A percentile compares a stretch with the other conserved stretches of the same genome.
phyloP scores from a whole-genome alignment of 1,140 invertebrate genomes.

The Philaenus spumarius region DNA sequence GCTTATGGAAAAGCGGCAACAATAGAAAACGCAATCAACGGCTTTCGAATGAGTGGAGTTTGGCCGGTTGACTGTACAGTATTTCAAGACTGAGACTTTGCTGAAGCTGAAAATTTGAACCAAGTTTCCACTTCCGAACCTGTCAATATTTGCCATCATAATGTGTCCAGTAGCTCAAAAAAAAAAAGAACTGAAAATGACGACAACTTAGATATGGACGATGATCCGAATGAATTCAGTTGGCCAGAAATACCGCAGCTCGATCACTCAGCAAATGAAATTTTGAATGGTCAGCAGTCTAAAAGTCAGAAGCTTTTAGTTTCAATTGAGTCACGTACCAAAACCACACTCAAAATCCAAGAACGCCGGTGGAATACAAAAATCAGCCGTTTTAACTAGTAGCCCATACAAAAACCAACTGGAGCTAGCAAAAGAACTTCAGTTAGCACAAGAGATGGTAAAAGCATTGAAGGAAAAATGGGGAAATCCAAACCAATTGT shows the following conservation, averaged over 20 bases:
- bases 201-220: not conserved
- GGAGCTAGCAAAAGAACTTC: no score
- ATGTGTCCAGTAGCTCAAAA: not conserved
- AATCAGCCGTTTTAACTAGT: not conserved
- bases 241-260: not conserved
- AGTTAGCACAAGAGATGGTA: no score
- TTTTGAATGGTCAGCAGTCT: not conserved
- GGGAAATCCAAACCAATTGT: no score
- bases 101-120: not conserved
- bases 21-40: no score
- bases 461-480: no score
- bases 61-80: no score
- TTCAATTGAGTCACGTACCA: no score
- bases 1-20: not conserved
- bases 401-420: no score
- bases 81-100: no score
- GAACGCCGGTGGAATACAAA: not conserved
- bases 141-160: not conserved
- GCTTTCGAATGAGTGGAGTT: no score
- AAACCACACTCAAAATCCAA: no score
- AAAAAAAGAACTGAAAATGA: not conserved
- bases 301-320: no score
- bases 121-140: not conserved
- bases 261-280: not conserved
- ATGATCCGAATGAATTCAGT: not conserved